Percentiles rank a stretch among this genome's conserved stretches.
These are phyloP conservation scores for Myodes glareolus DNA, from an alignment of 2,113 vertebrate genomes.

Conservation along the genomic window DNA sequence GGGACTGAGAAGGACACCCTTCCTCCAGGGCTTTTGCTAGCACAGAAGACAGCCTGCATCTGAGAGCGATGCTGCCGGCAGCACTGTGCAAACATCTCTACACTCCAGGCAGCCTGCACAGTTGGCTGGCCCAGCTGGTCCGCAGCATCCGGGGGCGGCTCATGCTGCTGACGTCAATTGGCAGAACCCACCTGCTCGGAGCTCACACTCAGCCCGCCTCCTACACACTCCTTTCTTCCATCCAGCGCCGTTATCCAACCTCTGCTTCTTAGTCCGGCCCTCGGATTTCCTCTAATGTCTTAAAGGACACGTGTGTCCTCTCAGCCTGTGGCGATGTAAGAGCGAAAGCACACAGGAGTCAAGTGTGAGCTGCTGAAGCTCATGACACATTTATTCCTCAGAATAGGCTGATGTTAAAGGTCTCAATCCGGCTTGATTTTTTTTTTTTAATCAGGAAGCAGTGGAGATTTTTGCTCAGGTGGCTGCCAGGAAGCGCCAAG, in stretches of 20 bases:
- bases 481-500: accelerated
- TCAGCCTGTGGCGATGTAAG: not conserved
- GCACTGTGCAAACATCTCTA: not conserved
- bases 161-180: constrained; percentile 63
- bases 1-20: not conserved
- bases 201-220: constrained; percentile 39
- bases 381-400: not conserved
- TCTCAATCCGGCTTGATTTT: not conserved
- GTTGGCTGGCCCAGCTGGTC: constrained; percentile 76
- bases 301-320: not conserved
- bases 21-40: not conserved
- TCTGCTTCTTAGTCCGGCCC: not conserved
- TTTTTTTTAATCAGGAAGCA: not conserved
- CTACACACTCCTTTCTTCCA: not conserved
- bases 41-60: not conserved
- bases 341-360: not conserved
- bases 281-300: not conserved
- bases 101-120: not conserved
- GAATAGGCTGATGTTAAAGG: not conserved
- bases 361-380: not conserved
- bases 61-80: not conserved
- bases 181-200: constrained; percentile 45
- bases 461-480: not conserved
- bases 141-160: constrained; percentile 52
- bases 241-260: not conserved